Evolutionary conservation across 2,888 invertebrate species (phyloP).

Genomic region (Ditula angustiorana): DNA sequence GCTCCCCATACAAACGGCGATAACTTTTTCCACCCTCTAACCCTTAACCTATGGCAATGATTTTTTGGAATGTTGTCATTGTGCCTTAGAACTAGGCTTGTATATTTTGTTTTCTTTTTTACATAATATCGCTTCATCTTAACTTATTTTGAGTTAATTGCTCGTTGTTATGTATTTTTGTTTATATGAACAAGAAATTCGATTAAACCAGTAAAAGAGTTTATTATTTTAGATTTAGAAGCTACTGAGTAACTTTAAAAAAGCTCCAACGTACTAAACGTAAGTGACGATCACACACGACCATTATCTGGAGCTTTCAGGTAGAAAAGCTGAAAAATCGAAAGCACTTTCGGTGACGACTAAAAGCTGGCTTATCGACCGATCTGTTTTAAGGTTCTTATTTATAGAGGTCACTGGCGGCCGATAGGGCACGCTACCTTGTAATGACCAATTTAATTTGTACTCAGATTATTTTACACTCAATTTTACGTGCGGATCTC

Average conservation of each 20-base stretch:
- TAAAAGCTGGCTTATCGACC: conserved; percentile 64
- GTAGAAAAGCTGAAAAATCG: conserved; percentile 48
- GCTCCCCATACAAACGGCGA: too few relatives aligned
- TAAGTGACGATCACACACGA: conserved; percentile 10
- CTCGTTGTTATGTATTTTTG: too few relatives aligned
- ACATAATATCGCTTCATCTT: too few relatives aligned
- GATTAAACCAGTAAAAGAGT: too few relatives aligned
- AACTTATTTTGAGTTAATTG: too few relatives aligned
- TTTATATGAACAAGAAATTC: too few relatives aligned
- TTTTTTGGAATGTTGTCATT: too few relatives aligned
- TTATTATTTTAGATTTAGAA: background rate
- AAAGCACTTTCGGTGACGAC: conserved; percentile 51
- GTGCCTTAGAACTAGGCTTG: too few relatives aligned
- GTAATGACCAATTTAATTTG: conserved; percentile 37
- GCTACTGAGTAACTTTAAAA: conserved; percentile 2
- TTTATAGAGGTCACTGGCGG: conserved; percentile 60
- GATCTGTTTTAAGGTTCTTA: conserved; percentile 66
- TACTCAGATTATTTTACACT: conserved; percentile 1
- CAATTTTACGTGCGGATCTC: background rate
- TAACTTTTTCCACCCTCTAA: too few relatives aligned
- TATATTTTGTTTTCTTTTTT: too few relatives aligned
- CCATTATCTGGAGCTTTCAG: conserved; percentile 35
- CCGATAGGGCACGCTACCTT: conserved; percentile 41
- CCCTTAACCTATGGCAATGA: too few relatives aligned
- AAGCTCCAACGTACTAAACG: conserved; percentile 10